These are phyloP conservation scores for Raja brachyura DNA, from an alignment of 2,113 vertebrate genomes.

Conservation along the genomic window DNA sequence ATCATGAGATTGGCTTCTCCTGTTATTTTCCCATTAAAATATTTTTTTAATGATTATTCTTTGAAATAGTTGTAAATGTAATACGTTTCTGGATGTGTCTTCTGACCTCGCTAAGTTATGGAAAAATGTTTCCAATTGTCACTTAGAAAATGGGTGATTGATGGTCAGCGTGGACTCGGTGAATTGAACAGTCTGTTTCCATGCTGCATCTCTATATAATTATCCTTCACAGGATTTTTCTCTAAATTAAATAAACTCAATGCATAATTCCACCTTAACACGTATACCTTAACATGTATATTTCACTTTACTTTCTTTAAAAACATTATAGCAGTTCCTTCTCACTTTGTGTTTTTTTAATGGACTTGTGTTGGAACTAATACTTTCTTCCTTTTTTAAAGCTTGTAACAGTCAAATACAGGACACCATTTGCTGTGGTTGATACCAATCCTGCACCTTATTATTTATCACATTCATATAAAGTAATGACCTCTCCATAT, in stretches of 20 bases:
- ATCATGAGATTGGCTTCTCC: background rate
- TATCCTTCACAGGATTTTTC: background rate
- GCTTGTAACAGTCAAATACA: slow-evolving; percentile 32
- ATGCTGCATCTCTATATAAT: too few species aligned
- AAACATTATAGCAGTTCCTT: background rate
- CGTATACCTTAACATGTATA: too few species aligned
- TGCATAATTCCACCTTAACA: background rate
- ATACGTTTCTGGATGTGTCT: background rate
- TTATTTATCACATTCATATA: slow-evolving; percentile 40
- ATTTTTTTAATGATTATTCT: background rate
- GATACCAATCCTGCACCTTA: slow-evolving; percentile 42
- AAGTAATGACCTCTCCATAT: slow-evolving; percentile 51
- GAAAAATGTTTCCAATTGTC: background rate
- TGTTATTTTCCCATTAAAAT: background rate
- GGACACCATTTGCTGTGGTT: slow-evolving; percentile 42
- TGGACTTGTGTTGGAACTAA: background rate
- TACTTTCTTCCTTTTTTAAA: slow-evolving; percentile 30
- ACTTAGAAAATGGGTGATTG: too few species aligned
- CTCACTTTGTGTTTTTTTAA: background rate
- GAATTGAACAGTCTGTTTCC: too few species aligned
- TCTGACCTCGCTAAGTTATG: background rate
- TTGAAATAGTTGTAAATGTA: background rate
- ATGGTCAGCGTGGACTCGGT: too few species aligned
- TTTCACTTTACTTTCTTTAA: background rate
- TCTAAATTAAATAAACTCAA: background rate